Base-by-base conservation (phyloP, 2,888 invertebrate species). In the Yponomeuta sedellus region DNA sequence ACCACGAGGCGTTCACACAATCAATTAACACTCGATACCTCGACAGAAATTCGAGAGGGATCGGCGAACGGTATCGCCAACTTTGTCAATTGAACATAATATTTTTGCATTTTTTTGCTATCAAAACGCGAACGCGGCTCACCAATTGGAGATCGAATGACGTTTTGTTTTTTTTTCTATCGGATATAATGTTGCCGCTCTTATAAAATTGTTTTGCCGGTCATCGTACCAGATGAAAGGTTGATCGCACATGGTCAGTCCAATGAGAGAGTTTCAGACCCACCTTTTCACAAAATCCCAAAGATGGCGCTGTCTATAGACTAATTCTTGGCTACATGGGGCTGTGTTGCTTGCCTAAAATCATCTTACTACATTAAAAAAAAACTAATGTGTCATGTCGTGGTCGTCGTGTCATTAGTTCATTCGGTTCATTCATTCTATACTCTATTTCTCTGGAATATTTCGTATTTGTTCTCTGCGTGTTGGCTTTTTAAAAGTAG, bases 61-160 rank as follows among this genome's bases (percentile, higher is more conserved):
- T 63, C 40, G 4, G 11, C 20, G 44, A 20, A 20, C 44, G 12
- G 20, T 40, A 19, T 63, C 63, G 63, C 63, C 22, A 63, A 61
- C 34, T 61, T 61, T 10, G 61, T 61, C 61, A 61, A 61, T 28
- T 61, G 34, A 61, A 63, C 40, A 58, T 28, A 65, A 76, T 77
- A 77, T 76, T 77, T 76, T 76, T 68, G 68, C 69, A 71, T 63
- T 72, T 76, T 70, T 81, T 78, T 75, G 79, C 83, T 86, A 87
- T 88, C 75, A 81, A 72, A 77, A 80, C 81, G 79, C 82, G 77
- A 77, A 79, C 81, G 83, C 83, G 76, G 79, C 81, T 79, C 74
- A 77, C 82, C 80, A 82, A 79, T 79, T 79, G 79, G 77, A 82
- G 80, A 77, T 71, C 82, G 81, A 78, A 61, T 63, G 81, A 82